Evolutionary conservation across 1,140 invertebrate species (phyloP), one percentile per base, ranked within the genome.

Genomic region (Heterodera schachtii): DNA sequence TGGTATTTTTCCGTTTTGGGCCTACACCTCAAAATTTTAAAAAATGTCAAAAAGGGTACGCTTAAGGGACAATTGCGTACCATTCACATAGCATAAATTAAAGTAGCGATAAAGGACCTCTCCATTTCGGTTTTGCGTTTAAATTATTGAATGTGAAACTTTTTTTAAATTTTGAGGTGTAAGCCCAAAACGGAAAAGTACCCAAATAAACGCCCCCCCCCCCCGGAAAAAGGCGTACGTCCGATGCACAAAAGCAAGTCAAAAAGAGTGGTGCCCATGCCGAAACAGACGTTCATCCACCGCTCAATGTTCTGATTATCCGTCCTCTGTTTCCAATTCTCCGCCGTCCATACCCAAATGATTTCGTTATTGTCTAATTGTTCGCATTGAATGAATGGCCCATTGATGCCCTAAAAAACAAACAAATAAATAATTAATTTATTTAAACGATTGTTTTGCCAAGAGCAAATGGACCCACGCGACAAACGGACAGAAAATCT

Each of bases 361-460:
- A 67, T 60, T 67, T 44, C 43, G 46, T 19, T 70, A n/a, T 64
- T 57, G 9, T 43, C n/a, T 80, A 16, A 49, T 69, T 31, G 71
- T 19, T 60, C 19, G 46, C 79, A 82, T 73, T 82, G 81, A 60
- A 82, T 80, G 13, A 19, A 80, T 57, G 79, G 81, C 21, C 75
- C 78, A 57, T 82, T 82, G 31, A 47, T 41, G n/a, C 81, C 81
- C 81, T 82, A 70, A 57, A 81, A 47, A 11, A 4, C 6, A 46
- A 78, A 60, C 31, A 74, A 79, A 78, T 71, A 31, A 16, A 41
- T 43, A n/a, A n/a, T n/a, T n/a, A n/a, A n/a, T n/a, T n/a, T n/a
- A 31, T 0, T 31, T 31, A 31, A 31, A 31, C 31, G 31, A 31
- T 31, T 31, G 31, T 31, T 31, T 31, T 31, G 31, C 31, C 31